Percentiles rank a stretch among this genome's conserved stretches.
Evolutionary conservation across 1,140 invertebrate species (phyloP).

Genomic region (Drosophila nikananu): DNA sequence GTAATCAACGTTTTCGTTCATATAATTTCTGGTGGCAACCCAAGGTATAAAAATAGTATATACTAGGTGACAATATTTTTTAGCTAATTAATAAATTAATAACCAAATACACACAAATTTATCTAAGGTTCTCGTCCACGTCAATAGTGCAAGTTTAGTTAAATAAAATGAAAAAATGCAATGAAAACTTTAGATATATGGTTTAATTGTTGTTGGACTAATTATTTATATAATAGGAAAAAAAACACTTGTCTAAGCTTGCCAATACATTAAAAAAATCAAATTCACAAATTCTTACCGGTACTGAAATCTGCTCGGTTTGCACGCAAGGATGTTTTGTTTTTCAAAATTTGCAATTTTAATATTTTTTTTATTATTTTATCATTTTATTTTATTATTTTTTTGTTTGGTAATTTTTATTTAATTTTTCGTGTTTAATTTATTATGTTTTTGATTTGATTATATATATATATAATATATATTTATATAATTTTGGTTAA

Average conservation of each 20-base stretch:
- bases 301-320: constrained; percentile 80
- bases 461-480: constrained; percentile 11
- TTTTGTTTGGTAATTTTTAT: not conserved
- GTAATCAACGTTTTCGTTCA: not conserved
- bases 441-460: constrained; percentile 7
- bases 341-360: constrained; percentile 25
- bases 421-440: constrained; percentile 8
- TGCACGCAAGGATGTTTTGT: constrained; percentile 37
- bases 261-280: constrained; percentile 70
- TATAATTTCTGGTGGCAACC: not conserved
- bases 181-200: constrained; percentile 1
- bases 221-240: constrained; percentile 38
- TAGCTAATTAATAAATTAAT: not conserved
- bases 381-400: constrained; percentile 15
- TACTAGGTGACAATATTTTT: not conserved
- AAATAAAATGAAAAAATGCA: not conserved
- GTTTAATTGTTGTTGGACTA: constrained; percentile 7
- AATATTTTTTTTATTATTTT: constrained; percentile 21
- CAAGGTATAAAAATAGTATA: not conserved
- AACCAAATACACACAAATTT: constrained; percentile 1
- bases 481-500: constrained; percentile 44
- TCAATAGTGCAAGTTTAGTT: constrained; percentile 9
- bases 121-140: not conserved
- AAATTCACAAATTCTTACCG: constrained; percentile 78
- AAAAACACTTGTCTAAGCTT: constrained; percentile 55